Conservation (phyloP, 2,113 vertebrate genomes). For the Sturnus vulgaris region DNA sequence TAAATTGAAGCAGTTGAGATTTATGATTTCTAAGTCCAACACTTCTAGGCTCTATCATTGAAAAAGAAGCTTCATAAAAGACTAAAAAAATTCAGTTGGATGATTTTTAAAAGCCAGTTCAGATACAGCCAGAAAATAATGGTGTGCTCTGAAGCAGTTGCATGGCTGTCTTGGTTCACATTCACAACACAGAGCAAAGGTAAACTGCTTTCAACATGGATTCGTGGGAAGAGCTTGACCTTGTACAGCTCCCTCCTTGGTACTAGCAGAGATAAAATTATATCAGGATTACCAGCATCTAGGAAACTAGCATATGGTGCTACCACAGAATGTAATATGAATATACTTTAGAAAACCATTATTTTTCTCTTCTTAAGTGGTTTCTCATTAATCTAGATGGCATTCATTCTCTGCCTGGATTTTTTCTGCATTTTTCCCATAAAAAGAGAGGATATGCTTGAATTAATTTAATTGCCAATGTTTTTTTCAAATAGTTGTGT, state of each 20-base stretch:
- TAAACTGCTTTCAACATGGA: slow-evolving; percentile 32
- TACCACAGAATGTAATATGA: slow-evolving; percentile 9
- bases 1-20: neutral
- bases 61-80: neutral
- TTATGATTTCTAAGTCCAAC: neutral
- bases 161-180: slow-evolving; percentile 12
- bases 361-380: slow-evolving; percentile 20
- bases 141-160: neutral
- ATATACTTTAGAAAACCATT: slow-evolving; percentile 30
- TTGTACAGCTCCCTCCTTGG: slow-evolving; percentile 31
- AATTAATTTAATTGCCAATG: slow-evolving; percentile 42
- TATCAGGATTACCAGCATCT: slow-evolving; percentile 44
- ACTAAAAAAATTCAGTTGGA: neutral
- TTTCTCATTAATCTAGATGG: slow-evolving; percentile 4
- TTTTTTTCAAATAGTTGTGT: slow-evolving; percentile 3
- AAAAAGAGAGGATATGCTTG: slow-evolving; percentile 25
- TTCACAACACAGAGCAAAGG: slow-evolving; percentile 9
- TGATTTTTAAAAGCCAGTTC: neutral
- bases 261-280: slow-evolving; percentile 65
- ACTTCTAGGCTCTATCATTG: neutral
- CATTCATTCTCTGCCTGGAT: slow-evolving; percentile 16
- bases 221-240: slow-evolving; percentile 58
- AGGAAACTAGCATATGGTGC: slow-evolving; percentile 56
- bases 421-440: slow-evolving; percentile 1
- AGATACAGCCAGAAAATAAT: neutral